Conservation (phyloP, 2,797 vertebrate genomes). For the Leptoclinus maculatus region DNA sequence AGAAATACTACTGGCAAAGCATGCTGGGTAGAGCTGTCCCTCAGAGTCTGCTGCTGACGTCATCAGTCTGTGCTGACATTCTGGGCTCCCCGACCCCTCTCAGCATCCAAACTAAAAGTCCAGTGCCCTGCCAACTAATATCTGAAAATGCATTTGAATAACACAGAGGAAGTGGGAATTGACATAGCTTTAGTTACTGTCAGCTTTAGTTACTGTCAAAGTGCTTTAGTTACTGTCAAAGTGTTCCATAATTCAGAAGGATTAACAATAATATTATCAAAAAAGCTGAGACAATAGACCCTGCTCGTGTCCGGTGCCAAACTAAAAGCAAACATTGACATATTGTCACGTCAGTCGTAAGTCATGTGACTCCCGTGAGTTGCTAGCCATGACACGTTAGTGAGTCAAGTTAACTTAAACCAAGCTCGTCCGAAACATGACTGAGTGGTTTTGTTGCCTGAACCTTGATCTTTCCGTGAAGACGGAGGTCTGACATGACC, state of each 20-base stretch:
- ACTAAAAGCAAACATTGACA: too few species aligned
- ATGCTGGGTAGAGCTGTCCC: slow-evolving; percentile 76
- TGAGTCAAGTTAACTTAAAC: too few species aligned
- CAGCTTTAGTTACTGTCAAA: not conserved
- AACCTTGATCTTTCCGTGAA: too few species aligned
- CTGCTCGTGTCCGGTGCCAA: not conserved
- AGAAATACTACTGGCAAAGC: slow-evolving; percentile 77
- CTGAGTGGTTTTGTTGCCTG: too few species aligned
- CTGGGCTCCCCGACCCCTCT: slow-evolving; percentile 31
- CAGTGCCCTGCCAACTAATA: slow-evolving; percentile 23
- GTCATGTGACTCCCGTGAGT: too few species aligned
- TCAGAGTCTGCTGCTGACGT: slow-evolving; percentile 70
- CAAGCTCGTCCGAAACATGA: too few species aligned
- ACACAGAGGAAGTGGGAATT: slow-evolving; percentile 27
- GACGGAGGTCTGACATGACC: too few species aligned
- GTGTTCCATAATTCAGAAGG: not conserved
- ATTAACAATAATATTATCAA: not conserved
- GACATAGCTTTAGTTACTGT: too few species aligned
- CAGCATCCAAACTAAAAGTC: slow-evolving; percentile 23
- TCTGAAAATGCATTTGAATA: slow-evolving; percentile 18
- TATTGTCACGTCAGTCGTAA: too few species aligned
- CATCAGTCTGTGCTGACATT: slow-evolving; percentile 64
- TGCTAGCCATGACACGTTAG: too few species aligned
- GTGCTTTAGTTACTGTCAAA: not conserved
- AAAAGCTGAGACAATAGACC: not conserved